phyloP scores from a whole-genome alignment of 2,113 vertebrate species.

The Dicaeum eximium region DNA sequence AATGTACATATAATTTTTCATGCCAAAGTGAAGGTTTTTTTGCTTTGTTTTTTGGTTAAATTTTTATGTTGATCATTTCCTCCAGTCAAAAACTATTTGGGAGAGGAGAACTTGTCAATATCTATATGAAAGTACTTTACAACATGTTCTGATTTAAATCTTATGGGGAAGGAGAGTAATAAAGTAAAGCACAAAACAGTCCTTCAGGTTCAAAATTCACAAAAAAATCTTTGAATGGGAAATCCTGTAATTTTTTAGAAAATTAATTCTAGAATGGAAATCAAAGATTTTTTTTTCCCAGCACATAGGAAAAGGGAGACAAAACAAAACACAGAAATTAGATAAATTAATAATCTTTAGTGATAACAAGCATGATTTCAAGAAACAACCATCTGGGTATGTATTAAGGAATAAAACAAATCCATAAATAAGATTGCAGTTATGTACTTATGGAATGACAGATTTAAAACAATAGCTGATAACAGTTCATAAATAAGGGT shows the following conservation, averaged over 20 bases:
- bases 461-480: not conserved
- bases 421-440: not conserved
- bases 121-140: not conserved
- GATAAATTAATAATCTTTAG: not conserved
- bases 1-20: not conserved
- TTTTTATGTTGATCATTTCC: not conserved
- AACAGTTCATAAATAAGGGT: fast-evolving
- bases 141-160: not conserved
- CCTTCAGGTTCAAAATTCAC: not conserved
- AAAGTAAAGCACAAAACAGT: not conserved
- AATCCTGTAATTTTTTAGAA: not conserved
- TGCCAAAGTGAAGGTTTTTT: fast-evolving
- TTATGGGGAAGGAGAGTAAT: not conserved
- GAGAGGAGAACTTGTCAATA: not conserved
- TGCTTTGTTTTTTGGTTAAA: fast-evolving
- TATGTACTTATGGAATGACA: not conserved
- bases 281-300: not conserved
- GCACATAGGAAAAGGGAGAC: fast-evolving
- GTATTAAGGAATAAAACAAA: not conserved
- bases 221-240: not conserved
- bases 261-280: not conserved
- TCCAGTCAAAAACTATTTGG: not conserved
- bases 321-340: not conserved
- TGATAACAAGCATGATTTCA: not conserved
- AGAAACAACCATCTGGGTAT: not conserved